Conservation (phyloP, 1,140 invertebrate species). For the Sycophila sp. region DNA sequence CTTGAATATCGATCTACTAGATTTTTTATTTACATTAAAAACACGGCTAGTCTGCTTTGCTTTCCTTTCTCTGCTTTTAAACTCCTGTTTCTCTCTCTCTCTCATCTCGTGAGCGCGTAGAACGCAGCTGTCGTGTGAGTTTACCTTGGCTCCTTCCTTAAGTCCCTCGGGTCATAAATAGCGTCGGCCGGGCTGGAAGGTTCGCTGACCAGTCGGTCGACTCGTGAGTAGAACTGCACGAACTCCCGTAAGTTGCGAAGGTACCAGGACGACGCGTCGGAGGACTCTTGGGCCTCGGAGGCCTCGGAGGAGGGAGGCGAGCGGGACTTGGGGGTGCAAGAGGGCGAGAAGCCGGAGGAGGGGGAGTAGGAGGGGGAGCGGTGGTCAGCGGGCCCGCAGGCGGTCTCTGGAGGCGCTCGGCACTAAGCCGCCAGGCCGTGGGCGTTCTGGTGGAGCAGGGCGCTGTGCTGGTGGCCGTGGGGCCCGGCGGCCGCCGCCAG, state of each 20-base stretch:
- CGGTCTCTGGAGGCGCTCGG: constrained; percentile 14
- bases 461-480: constrained; percentile 53
- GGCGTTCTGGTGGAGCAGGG: constrained; percentile 59
- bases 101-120: too few relatives aligned
- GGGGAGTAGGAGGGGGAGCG: background rate
- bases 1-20: too few relatives aligned
- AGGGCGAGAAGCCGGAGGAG: background rate
- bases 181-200: background rate
- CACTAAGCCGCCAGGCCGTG: constrained; percentile 61
- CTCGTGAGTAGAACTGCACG: constrained; percentile 20
- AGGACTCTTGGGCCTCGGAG: background rate
- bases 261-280: constrained; percentile 10
- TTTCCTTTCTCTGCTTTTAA: too few relatives aligned
- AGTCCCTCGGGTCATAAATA: constrained; percentile 3
- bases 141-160: too few relatives aligned
- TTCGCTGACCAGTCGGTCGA: background rate
- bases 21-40: too few relatives aligned
- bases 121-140: too few relatives aligned
- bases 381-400: background rate
- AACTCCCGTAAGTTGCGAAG: constrained; percentile 19
- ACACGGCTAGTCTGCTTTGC: too few relatives aligned
- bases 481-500: constrained; percentile 43
- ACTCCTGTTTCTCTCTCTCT: background rate
- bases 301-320: background rate
- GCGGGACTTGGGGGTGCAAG: background rate